Evolutionary conservation across 2,797 vertebrate genomes (phyloP), one percentile per base, ranked within the genome.

Genomic region (Furcifer pardalis): DNA sequence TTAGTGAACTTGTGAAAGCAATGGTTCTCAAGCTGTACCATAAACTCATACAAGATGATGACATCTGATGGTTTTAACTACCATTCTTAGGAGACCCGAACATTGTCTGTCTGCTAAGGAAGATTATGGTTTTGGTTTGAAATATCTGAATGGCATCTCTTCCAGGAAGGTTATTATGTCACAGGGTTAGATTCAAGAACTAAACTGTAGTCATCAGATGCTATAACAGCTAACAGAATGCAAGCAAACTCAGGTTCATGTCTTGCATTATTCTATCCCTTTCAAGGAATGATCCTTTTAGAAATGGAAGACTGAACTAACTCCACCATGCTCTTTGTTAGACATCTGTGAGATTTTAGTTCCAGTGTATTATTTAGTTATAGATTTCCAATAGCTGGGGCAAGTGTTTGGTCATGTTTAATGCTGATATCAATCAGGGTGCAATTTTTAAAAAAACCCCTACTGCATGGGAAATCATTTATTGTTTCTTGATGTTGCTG

Each of bases 181-280:
- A 46, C 27, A 30, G 17, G 6, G 23, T 27, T 72, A 25, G 21
- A 23, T 10, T 72, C 42, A 44, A 44, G 42, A 15, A 90, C 76
- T 5, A 82, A 84, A 65, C 37, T 19, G 0, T 85, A 87, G 23
- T 56, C 74, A 40, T 88, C 86, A 74, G 79, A 84, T 40, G 82
- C 68, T 82, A 83, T 86, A 19, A 71, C 72, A 32, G 84, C 91
- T 81, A 92, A 60, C 46, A 90, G 60, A 25, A 89, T 13, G 21
- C 83, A 88, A 17, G 84, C 84, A 40, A 72, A 23, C 44, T 42
- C 23, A 60, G 21, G 4, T 60, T 10, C 27, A 46, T 49, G 25
- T 40, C 40, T 77, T 40, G 13, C 25, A 49, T 59, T 60, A 2
- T 6, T 62, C 35, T 60, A 7, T 30, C 62, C 15, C 62, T n/a